Base-by-base conservation (phyloP, 2,797 vertebrate species). In the Tenualosa thibaudeaui region DNA sequence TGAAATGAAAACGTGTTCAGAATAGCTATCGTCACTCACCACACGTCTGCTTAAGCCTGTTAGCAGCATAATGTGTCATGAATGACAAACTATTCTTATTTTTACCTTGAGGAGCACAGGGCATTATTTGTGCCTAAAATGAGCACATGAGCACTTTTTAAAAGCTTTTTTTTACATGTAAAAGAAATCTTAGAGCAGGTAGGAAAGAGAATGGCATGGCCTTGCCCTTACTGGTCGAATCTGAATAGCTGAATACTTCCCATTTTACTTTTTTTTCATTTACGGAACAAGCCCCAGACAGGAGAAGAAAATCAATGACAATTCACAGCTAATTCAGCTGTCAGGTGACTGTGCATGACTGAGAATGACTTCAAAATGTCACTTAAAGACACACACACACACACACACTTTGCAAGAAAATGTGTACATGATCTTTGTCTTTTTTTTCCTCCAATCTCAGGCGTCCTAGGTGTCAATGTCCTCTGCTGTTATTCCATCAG, bases 401-500 rank as follows among this genome's bases (percentile, higher is more conserved):
- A 62, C 60, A 26, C 60, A 17, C 31, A 5, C 26, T 15, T 0
- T 75, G 31, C n/a, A n/a, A n/a, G n/a, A 31, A 84, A 50, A 81
- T 54, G 46, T 43, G 53, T 84, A 50, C 43, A 53, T 68, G 49
- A 26, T 50, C 40, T 84, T 51, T 81, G 43, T 19, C n/a, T 50
- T 84, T 53, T 53, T 4, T 6, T 9, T 3, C 58, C 71, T 43
- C 43, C 60, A 71, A 68, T 65, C 68, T 81, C n/a, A 7, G 68
- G 58, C 81, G 1, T 26, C 82, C 26, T 65, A 85, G 60, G 83
- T 60, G 85, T 85, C 81, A 31, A 87, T 62, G 81, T 65, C 65
- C n/a, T 49, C 31, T 22, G 22, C 81, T 58, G 81, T 49, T 84
- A 43, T 75, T 51, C 50, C 50, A 40, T 87, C 86, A 83, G 85